Base-by-base conservation (phyloP, 2,113 vertebrate genomes). In the Recurvirostra avosetta region DNA sequence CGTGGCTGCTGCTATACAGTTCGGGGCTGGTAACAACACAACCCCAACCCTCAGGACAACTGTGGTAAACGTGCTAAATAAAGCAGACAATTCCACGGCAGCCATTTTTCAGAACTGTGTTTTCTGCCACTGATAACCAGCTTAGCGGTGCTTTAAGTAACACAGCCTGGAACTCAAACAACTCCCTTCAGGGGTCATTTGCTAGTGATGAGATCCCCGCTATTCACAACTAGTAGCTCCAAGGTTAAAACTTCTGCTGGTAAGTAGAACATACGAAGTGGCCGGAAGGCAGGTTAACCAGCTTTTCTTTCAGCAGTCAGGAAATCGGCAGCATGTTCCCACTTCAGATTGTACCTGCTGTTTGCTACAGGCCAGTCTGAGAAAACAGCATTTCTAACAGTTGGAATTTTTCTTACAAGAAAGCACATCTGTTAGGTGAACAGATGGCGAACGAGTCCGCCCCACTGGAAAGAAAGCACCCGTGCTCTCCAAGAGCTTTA, bases 391-490 rank as follows among this genome's bases (percentile, higher is more conserved):
- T 3, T 83, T 50, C 30, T 29, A 85, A 68, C 5, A 53, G 36
- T 13, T 92, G 11, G 4, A 6, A 10, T 62, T 50, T 50, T 62
- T 30, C 59, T 30, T 7, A 36, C 3, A 66, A 59, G 55, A 61
- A 71, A 49, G 38, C 5, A 1, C 61, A 47, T n/a, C 43, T 75
- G 30, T 53, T 20, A 45, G 5, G 47, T 34, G 50, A 88, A 25
- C 55, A 85, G 86, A 80, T 34, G 25, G 88, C 38, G 61, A 77
- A 63, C 87, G 67, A 96, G 94, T 63, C 88, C 3, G 36, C 76
- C 68, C 76, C 71, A 12, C 21, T n/a, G 49, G 45, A 90, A 70
- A 66, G 83, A 92, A 96, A 97, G 96, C 96, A 94, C 88, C 97
- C 86, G 0, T 88, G 94, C 17, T 95, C 86, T 88, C 92, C 95